phyloP scores from a whole-genome alignment of 2,797 vertebrate genomes.

The Oophaga sylvatica region DNA sequence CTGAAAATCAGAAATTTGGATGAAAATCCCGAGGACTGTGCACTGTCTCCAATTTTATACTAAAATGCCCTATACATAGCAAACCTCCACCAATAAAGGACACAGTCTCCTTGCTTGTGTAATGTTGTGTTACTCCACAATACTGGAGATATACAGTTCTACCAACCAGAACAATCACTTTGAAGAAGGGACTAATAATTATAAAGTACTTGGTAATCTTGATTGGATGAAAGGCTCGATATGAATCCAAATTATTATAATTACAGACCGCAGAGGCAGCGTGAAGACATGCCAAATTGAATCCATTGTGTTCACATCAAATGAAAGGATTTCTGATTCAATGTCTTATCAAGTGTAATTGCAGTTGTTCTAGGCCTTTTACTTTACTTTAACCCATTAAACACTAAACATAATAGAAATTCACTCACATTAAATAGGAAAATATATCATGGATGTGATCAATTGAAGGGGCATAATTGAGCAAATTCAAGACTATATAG shows the following conservation, averaged over 20 bases:
- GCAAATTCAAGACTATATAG: not conserved
- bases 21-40: not conserved
- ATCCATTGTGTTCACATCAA: conserved; percentile 62
- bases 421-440: not conserved
- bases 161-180: conserved; percentile 29
- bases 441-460: not conserved
- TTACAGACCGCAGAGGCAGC: conserved; percentile 54
- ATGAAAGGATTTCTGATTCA: conserved; percentile 60
- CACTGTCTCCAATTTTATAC: not conserved
- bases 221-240: conserved; percentile 59
- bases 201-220: conserved; percentile 57
- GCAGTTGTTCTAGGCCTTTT: conserved; percentile 45
- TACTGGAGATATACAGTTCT: conserved; percentile 30
- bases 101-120: not conserved
- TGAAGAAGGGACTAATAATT: conserved; percentile 54
- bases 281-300: conserved; percentile 61
- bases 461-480: not conserved
- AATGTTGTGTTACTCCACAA: conserved; percentile 30
- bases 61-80: not conserved
- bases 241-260: conserved; percentile 62
- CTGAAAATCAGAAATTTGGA: not conserved
- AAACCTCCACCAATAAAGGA: not conserved
- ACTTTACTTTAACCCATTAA: conserved; percentile 51
- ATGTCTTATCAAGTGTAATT: conserved; percentile 61
- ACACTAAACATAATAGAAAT: not conserved